Evolutionary conservation across 2,888 invertebrate species (phyloP).

Genomic region (Criorhina ranunculi): DNA sequence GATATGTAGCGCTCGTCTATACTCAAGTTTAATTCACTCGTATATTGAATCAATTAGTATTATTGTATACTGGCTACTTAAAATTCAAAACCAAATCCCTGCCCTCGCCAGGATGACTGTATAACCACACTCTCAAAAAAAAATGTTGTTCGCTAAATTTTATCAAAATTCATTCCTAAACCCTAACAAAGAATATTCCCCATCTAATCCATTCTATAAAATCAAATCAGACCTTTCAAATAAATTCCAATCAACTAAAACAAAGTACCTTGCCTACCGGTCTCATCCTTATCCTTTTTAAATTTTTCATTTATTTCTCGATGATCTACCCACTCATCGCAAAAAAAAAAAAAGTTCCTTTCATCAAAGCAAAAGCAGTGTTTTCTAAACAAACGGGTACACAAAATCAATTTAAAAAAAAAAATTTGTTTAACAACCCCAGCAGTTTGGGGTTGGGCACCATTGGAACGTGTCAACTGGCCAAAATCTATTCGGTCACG

Average conservation of each 20-base stretch:
- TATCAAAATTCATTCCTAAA: conserved; percentile 1
- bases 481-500: conserved; percentile 51
- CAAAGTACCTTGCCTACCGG: conserved; percentile 20
- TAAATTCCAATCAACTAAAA: conserved; percentile 42
- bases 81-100: too few species aligned
- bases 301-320: conserved; percentile 40
- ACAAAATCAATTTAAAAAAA: conserved; percentile 39
- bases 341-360: conserved; percentile 18
- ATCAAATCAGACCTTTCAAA: conserved; percentile 27
- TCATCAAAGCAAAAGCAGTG: not conserved
- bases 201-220: conserved; percentile 23
- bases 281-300: not conserved
- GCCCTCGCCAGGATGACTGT: too few species aligned
- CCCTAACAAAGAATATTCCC: conserved; percentile 1
- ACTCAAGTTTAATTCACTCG: too few species aligned
- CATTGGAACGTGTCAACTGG: conserved; percentile 34
- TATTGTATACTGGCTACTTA: too few species aligned
- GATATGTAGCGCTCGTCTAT: too few species aligned
- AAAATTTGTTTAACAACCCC: conserved; percentile 20
- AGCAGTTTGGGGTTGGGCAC: not conserved
- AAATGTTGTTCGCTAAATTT: too few species aligned
- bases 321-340: conserved; percentile 18
- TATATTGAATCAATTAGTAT: too few species aligned
- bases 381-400: not conserved
- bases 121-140: not conserved